Conservation (phyloP, 2,888 invertebrate genomes). For the Drosophila subquinaria region DNA sequence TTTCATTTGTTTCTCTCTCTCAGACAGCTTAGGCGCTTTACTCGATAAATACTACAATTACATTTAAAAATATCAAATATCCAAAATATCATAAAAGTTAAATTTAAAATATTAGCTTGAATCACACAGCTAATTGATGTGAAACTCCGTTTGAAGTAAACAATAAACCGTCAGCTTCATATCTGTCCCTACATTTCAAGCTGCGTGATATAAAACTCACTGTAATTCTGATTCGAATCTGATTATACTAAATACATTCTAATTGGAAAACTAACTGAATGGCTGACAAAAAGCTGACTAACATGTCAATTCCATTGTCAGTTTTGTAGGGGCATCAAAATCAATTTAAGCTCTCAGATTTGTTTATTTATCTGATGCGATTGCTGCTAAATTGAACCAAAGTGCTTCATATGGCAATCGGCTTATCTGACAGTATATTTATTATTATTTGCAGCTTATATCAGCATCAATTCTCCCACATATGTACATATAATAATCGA, state of each 20-base stretch:
- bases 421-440: constrained; percentile 25
- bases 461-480: constrained; percentile 27
- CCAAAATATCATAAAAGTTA: no score
- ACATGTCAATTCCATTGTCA: constrained; percentile 1
- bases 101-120: neutral
- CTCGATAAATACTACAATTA: constrained; percentile 9
- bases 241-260: neutral
- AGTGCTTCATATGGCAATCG: constrained; percentile 36
- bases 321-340: neutral
- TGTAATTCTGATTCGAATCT: neutral
- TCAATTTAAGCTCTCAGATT: constrained; percentile 4
- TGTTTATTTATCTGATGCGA: constrained; percentile 15
- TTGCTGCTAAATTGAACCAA: constrained; percentile 21
- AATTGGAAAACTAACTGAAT: neutral
- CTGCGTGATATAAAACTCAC: neutral
- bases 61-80: no score
- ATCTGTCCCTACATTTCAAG: neutral
- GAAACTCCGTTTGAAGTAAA: neutral
- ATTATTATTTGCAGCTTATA: constrained; percentile 21
- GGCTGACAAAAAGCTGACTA: constrained; percentile 6
- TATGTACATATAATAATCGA: constrained; percentile 31
- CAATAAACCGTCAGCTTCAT: no score
- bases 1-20: neutral
- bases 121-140: neutral
- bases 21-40: constrained; percentile 39